Base-by-base conservation (phyloP, 2,113 vertebrate species). In the Hassar affinis region DNA sequence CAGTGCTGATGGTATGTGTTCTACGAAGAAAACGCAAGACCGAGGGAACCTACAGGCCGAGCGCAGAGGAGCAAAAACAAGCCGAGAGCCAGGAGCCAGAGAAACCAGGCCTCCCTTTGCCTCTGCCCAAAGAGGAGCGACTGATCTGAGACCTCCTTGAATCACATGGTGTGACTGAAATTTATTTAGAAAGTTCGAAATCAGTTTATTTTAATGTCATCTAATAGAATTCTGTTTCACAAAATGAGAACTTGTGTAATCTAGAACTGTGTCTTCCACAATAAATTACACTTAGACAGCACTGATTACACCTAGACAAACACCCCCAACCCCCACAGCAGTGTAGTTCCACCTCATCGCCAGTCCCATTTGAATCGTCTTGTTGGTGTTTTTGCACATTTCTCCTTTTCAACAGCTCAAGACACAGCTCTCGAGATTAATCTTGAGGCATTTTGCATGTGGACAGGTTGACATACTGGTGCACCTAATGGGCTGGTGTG, bases 101-200 rank as follows among this genome's bases (percentile, higher is more conserved):
- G 78, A 94, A 92, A 4, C 93, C 93, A 17, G 85, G 90, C 57
- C 93, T 96, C 80, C 87, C 91, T 3, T 75, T 96, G 7, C 96
- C 96, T 22, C 83, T 96, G 83, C 96, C 96, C 30, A 96, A 96
- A 2, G 94, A 95, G 85, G 96, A 97, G 78, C 91, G 96, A 82
- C 95, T 97, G 81, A 97, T 97, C 88, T 97, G 92, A 79, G 17
- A 51, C 4, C 49, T 33, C 7, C 49, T 52, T 27, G 49, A 74
- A 33, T 18, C 3, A 6, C 71, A 52, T 4, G 1, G 42, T 54
- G 72, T 35, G 42, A 80, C 1, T 15, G 18, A 76, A 54, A n/a
- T n/a, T n/a, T n/a, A n/a, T n/a, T n/a, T n/a, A n/a, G n/a, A n/a
- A n/a, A n/a, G n/a, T n/a, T n/a, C n/a, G n/a, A n/a, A n/a, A n/a